Percentiles rank a stretch among this genome's conserved stretches.
phyloP scores from a whole-genome alignment of 2,113 vertebrate species.

The Corythoichthys intestinalis region DNA sequence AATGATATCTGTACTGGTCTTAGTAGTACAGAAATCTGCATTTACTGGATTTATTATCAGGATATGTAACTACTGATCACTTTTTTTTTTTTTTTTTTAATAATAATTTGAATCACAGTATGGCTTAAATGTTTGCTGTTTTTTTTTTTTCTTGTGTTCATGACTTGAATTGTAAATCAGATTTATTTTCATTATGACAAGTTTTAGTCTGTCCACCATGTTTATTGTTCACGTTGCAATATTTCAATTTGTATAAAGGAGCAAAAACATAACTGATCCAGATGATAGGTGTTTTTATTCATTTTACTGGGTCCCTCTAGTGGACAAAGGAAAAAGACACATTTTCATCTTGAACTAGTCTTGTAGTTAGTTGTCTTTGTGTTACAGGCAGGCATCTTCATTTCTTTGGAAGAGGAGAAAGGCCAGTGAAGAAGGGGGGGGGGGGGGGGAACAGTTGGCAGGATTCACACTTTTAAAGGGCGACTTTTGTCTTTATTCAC shows the following conservation, averaged over 20 bases:
- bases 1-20: too few species aligned
- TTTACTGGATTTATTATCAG: not conserved
- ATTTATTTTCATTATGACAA: not conserved
- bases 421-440: too few species aligned
- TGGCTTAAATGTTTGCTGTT: not conserved
- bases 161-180: not conserved
- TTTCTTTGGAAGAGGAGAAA: too few species aligned
- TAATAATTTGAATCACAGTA: not conserved
- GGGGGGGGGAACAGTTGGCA: too few species aligned
- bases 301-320: not conserved
- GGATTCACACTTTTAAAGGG: too few species aligned
- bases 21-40: too few species aligned
- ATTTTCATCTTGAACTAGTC: not conserved
- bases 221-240: not conserved
- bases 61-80: not conserved
- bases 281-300: not conserved
- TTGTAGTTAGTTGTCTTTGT: not conserved
- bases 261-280: not conserved
- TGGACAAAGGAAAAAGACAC: not conserved
- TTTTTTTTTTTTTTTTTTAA: not conserved
- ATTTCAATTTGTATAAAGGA: not conserved
- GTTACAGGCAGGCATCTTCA: not conserved
- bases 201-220: not conserved
- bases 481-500: too few species aligned
- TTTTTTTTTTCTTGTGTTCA: not conserved